phyloP scores from a whole-genome alignment of 2,888 invertebrate species.

The Gibbula magus region DNA sequence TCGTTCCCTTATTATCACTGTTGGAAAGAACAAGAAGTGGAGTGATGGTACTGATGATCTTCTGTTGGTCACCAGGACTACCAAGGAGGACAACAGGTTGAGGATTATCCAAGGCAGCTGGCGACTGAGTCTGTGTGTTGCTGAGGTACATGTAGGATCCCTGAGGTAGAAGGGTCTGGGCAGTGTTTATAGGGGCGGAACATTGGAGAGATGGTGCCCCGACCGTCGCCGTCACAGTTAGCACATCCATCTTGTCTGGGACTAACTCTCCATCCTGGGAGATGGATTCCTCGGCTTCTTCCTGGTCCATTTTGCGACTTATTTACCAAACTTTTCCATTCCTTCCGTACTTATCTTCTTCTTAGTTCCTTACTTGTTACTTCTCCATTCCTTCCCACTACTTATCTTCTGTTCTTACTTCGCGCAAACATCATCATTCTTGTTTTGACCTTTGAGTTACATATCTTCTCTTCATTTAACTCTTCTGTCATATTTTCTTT shows the following conservation, averaged over 20 bases:
- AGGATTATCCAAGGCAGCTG: neutral
- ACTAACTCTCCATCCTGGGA: neutral
- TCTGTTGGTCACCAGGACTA: neutral
- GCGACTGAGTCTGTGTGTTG: neutral
- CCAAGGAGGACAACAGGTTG: neutral
- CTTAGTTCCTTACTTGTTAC: no score
- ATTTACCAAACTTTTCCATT: no score
- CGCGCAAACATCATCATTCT: no score
- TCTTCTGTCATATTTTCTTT: no score
- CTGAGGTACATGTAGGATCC: neutral
- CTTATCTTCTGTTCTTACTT: no score
- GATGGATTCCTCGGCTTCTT: neutral
- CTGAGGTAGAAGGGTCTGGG: neutral
- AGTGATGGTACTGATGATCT: constrained; percentile 16
- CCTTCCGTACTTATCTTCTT: no score
- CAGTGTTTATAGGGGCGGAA: neutral
- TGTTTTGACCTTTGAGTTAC: no score
- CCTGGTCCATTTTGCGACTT: neutral
- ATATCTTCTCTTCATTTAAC: no score
- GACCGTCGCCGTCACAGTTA: neutral
- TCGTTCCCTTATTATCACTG: constrained; percentile 42
- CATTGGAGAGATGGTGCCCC: neutral
- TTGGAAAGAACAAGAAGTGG: constrained; percentile 51
- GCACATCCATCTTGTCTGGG: neutral
- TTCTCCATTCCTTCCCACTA: no score